Conservation (phyloP, 2,797 vertebrate genomes). For the Scomberomorus guttatus region DNA sequence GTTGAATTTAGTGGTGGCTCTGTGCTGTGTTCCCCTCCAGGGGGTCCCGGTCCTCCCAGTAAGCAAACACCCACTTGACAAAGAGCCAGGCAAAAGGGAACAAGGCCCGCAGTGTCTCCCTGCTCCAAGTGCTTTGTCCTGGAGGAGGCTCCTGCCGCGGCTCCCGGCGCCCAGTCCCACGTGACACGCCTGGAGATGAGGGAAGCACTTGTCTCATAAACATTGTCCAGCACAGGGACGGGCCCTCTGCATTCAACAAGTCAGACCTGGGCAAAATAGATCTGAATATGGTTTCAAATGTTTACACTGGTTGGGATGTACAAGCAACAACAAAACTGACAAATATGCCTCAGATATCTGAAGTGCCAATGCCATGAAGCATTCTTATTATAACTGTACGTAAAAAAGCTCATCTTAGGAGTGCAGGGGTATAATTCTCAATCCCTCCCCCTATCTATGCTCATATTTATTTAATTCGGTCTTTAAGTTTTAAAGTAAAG, state of each 20-base stretch:
- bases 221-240: slow-evolving; percentile 40
- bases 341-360: background rate
- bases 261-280: slow-evolving; percentile 17
- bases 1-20: slow-evolving; percentile 48
- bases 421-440: too few species aligned
- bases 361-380: too few species aligned
- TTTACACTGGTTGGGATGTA: background rate
- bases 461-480: too few species aligned
- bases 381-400: too few species aligned
- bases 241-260: slow-evolving; percentile 1
- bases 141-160: slow-evolving; percentile 70
- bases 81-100: slow-evolving; percentile 71
- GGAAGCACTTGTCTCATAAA: slow-evolving; percentile 60
- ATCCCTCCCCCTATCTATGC: too few species aligned
- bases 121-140: slow-evolving; percentile 78
- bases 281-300: slow-evolving; percentile 3
- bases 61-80: slow-evolving; percentile 83
- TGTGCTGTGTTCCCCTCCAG: slow-evolving; percentile 54
- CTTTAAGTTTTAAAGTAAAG: too few species aligned
- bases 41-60: slow-evolving; percentile 70
- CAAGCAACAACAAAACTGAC: background rate
- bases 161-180: slow-evolving; percentile 68
- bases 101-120: slow-evolving; percentile 82
- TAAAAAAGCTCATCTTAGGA: too few species aligned
- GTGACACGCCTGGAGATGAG: slow-evolving; percentile 81